Percentiles rank a stretch among this genome's conserved stretches.
Conservation (phyloP, 2,888 invertebrate genomes). For the Eilema sororculum region DNA sequence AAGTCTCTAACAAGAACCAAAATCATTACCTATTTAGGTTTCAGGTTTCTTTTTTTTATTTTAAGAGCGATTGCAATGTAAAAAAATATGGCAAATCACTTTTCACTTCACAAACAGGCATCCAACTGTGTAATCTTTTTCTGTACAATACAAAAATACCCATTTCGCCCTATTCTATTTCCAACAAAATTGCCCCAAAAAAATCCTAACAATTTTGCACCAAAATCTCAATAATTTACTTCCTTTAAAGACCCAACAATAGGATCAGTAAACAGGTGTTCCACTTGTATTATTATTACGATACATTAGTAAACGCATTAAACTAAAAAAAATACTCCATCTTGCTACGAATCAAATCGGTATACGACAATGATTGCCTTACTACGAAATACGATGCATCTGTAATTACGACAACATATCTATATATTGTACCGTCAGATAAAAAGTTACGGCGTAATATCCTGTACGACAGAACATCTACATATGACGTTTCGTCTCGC, state of each 20-base stretch:
- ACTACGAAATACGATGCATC: slow-evolving; percentile 81
- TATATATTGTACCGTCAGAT: slow-evolving; percentile 57
- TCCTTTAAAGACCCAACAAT: slow-evolving; percentile 72
- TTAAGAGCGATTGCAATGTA: background rate
- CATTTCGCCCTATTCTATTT: slow-evolving; percentile 31
- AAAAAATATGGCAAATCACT: background rate
- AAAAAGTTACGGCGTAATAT: slow-evolving; percentile 58
- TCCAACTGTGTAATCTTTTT: slow-evolving; percentile 26
- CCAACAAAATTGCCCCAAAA: slow-evolving; percentile 13
- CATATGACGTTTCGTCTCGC: slow-evolving; percentile 69
- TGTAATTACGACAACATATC: slow-evolving; percentile 62
- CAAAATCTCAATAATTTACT: slow-evolving; percentile 67
- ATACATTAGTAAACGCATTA: slow-evolving; percentile 83
- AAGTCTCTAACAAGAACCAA: background rate
- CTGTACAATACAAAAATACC: slow-evolving; percentile 13
- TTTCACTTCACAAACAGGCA: slow-evolving; percentile 24
- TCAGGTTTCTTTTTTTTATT: slow-evolving; percentile 1
- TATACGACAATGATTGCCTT: slow-evolving; percentile 86
- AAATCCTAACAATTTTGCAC: slow-evolving; percentile 60
- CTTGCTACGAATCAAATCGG: slow-evolving; percentile 84
- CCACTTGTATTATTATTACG: slow-evolving; percentile 80
- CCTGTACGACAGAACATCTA: slow-evolving; percentile 48
- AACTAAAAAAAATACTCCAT: slow-evolving; percentile 76
- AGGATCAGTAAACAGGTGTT: slow-evolving; percentile 82
- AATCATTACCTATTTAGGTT: background rate